Base-by-base conservation (phyloP, 2,797 vertebrate genomes). In the Poeciliopsis paucimaculata region DNA sequence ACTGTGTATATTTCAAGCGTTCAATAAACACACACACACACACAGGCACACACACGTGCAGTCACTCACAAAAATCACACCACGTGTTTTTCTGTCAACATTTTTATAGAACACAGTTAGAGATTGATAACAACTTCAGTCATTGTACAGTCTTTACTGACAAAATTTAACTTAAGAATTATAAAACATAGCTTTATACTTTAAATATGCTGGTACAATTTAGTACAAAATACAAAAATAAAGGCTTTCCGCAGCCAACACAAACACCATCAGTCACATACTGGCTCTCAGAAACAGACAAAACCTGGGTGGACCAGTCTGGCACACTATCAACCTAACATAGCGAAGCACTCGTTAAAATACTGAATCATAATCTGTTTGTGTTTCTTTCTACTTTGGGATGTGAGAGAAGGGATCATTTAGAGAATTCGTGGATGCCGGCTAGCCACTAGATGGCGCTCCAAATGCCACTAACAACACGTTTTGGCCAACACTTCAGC, bases 161-260 rank as follows among this genome's bases (percentile, higher is more conserved):
- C 94, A 95, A 95, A 93, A 94, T 94, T 96, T 96, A 96, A 96
- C 92, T 96, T 96, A 96, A 90, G 90, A 91, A 91, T 93, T 92
- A 81, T 81, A 93, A 94, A 95, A 95, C 92, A 95, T 90, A 94
- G 93, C 91, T 95, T 95, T 95, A 95, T 88, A 94, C 91, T 93
- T 96, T 96, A 96, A 96, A 96, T 96, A 96, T 94, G 94, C 87
- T 86, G 92, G 91, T 96, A 95, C 93, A 92, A 93, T 94, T 95
- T 94, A 91, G 94, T 96, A 96, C 94, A 96, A 96, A 96, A 96
- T 96, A 96, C 94, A 96, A 96, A 96, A 96, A 95, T 96, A 95
- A 75, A 94, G 95, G 92, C 93, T 94, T 93, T 93, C 91, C 91
- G 80, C 73, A 45, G 41, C 74, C 55, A 11, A 93, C 90, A 92